Evolutionary conservation across 64 coral and sea anemone species (phyloP).

Genomic region (Actinia equina): DNA sequence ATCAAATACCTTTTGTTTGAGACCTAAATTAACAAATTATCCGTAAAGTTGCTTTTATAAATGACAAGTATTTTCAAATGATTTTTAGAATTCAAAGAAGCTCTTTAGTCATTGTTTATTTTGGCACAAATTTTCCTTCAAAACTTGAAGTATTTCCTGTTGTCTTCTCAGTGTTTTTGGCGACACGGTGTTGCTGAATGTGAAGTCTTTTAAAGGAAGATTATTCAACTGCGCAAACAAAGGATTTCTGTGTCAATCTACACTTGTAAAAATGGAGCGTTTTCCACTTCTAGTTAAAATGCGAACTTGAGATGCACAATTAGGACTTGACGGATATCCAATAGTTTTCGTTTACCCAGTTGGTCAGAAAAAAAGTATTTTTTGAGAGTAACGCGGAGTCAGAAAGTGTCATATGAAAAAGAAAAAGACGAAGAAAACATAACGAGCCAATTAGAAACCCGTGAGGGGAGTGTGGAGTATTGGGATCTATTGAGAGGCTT

Average conservation of each 20-base stretch:
- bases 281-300: not conserved
- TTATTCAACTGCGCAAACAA: constrained; percentile 4
- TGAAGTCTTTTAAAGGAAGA: not conserved
- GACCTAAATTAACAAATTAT: not conserved
- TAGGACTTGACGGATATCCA: too few species aligned
- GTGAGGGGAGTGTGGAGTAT: too few species aligned
- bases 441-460: too few species aligned
- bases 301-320: not conserved
- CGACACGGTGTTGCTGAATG: not conserved
- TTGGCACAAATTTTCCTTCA: not conserved
- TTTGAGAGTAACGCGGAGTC: too few species aligned
- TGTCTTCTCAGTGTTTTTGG: not conserved
- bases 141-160: not conserved
- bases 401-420: too few species aligned
- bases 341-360: too few species aligned
- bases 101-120: not conserved
- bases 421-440: too few species aligned
- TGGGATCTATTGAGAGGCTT: too few species aligned
- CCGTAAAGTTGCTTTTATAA: not conserved
- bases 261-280: not conserved
- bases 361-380: too few species aligned
- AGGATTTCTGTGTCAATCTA: not conserved
- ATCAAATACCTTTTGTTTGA: not conserved
- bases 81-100: not conserved
- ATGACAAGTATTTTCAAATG: not conserved